Conservation (phyloP, 2,888 invertebrate species). For the Tipula unca region DNA sequence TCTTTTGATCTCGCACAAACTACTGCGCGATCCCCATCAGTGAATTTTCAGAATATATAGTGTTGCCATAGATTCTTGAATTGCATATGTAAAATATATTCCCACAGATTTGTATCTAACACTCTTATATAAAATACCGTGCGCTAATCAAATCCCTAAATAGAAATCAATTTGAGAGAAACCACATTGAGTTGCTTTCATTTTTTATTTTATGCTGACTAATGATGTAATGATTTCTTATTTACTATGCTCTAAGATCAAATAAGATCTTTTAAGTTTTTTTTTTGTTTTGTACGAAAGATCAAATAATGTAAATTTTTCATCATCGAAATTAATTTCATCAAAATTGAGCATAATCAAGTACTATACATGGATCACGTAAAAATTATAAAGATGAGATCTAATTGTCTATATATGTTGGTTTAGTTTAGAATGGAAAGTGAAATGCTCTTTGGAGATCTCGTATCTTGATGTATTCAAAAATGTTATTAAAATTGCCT, state of each 20-base stretch:
- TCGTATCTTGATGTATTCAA: no score
- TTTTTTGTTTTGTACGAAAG: background rate
- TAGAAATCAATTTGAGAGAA: conserved; percentile 8
- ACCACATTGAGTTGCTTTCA: background rate
- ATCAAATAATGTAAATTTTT: background rate
- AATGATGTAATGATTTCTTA: background rate
- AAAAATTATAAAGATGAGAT: background rate
- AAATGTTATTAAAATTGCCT: no score
- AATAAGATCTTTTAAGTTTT: background rate
- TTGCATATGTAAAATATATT: background rate
- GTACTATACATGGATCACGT: background rate
- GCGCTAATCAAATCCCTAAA: background rate
- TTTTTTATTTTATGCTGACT: background rate
- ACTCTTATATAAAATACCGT: background rate
- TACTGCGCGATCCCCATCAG: background rate
- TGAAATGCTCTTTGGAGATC: background rate
- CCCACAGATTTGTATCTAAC: background rate
- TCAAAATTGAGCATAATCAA: background rate
- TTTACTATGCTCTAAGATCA: background rate
- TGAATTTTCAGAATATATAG: background rate
- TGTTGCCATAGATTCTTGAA: background rate
- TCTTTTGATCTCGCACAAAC: background rate
- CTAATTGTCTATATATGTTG: background rate
- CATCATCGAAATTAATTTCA: background rate
- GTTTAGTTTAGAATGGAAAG: background rate